Evolutionary conservation across 1,140 invertebrate genomes (phyloP).

Genomic region (Drosophila albomicans): DNA sequence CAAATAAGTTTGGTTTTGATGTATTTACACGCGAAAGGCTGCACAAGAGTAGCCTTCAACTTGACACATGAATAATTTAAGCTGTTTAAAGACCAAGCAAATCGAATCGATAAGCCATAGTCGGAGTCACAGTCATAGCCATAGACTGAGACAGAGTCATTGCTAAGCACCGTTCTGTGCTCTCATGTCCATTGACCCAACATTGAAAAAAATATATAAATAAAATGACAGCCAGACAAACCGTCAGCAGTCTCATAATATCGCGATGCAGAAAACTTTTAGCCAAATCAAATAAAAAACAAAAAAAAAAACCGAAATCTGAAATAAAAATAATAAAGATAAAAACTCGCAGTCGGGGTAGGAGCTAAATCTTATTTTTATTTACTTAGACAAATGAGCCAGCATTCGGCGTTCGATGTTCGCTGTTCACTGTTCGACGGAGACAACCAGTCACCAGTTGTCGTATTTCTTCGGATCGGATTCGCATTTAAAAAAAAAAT

Average conservation of each 20-base stretch:
- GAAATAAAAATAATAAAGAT: conserved; percentile 36
- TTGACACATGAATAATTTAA: conserved; percentile 79
- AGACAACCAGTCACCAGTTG: conserved; percentile 79
- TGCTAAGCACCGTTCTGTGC: conserved; percentile 54
- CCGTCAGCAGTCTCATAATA: conserved; percentile 38
- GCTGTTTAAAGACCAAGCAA: conserved; percentile 56
- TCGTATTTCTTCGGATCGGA: conserved; percentile 68
- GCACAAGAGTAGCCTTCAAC: conserved; percentile 68
- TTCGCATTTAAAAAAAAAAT: conserved; percentile 17
- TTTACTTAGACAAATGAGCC: conserved; percentile 72
- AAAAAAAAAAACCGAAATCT: neutral
- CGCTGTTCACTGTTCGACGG: conserved; percentile 35
- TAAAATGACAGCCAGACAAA: conserved; percentile 32
- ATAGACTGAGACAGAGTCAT: conserved; percentile 12
- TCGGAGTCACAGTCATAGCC: conserved; percentile 6
- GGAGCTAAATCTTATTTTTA: conserved; percentile 53
- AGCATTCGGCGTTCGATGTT: conserved; percentile 40
- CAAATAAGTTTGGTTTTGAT: conserved; percentile 50
- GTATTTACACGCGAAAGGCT: conserved; percentile 65
- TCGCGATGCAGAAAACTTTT: conserved; percentile 55
- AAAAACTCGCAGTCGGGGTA: conserved; percentile 28
- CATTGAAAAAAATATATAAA: conserved; percentile 32
- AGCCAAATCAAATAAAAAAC: conserved; percentile 20
- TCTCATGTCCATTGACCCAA: conserved; percentile 75
- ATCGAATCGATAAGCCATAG: conserved; percentile 59